Evolutionary conservation across 2,888 invertebrate species (phyloP).

Genomic region (Heterodera filipjevi): DNA sequence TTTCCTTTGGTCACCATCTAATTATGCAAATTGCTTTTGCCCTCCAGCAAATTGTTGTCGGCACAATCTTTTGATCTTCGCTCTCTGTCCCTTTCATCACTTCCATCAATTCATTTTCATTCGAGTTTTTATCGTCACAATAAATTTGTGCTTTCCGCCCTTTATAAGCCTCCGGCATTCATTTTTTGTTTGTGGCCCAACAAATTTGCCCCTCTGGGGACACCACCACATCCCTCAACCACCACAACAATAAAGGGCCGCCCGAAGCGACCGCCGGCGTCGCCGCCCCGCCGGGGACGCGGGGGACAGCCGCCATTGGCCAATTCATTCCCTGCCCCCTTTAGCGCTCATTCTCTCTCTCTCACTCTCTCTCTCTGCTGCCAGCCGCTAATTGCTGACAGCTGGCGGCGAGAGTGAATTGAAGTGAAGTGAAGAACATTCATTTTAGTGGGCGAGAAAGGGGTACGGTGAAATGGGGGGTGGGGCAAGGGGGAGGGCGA

Average conservation of each 20-base stretch:
- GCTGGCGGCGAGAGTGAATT: neutral
- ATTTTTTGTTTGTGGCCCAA: neutral
- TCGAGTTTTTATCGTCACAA: neutral
- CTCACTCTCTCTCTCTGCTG: neutral
- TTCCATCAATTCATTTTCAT: neutral
- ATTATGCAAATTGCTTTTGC: neutral
- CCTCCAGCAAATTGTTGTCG: neutral
- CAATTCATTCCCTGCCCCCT: neutral
- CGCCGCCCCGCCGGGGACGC: too few species aligned
- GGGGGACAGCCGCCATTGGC: conserved; percentile 6
- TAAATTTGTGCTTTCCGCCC: neutral
- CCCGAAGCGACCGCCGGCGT: too few species aligned
- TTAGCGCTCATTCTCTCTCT: neutral
- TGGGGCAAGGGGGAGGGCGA: neutral
- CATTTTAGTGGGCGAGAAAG: neutral
- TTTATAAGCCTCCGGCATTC: neutral
- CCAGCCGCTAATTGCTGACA: conserved; percentile 10
- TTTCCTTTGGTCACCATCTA: neutral
- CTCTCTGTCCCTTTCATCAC: neutral
- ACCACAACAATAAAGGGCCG: neutral
- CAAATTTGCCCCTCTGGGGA: neutral
- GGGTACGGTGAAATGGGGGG: neutral
- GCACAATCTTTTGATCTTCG: neutral
- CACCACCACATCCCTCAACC: neutral
- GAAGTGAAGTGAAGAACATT: neutral